phyloP scores from a whole-genome alignment of 2,113 vertebrate genomes.

The Varanus salvator region DNA sequence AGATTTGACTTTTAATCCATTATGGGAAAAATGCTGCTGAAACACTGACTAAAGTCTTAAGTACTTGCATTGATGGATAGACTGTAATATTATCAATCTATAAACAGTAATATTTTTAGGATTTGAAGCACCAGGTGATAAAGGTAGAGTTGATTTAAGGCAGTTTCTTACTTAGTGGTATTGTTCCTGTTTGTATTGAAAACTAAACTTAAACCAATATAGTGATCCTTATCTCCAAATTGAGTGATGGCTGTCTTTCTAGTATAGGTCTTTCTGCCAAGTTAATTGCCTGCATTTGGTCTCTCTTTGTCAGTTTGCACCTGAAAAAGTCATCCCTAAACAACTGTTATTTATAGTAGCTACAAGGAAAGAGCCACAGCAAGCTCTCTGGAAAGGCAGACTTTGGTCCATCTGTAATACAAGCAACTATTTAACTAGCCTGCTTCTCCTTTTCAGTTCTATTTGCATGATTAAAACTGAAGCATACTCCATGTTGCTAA shows the following conservation, averaged over 20 bases:
- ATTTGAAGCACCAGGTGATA: slow-evolving; percentile 58
- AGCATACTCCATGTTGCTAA: neutral
- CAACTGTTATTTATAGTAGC: slow-evolving; percentile 71
- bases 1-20: slow-evolving; percentile 3
- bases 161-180: neutral
- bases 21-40: slow-evolving; percentile 36
- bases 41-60: slow-evolving; percentile 44
- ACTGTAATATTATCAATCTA: slow-evolving; percentile 52
- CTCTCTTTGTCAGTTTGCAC: neutral
- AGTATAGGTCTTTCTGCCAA: slow-evolving; percentile 71
- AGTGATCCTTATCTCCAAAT: neutral
- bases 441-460: neutral
- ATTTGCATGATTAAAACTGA: slow-evolving; percentile 5
- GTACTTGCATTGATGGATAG: slow-evolving; percentile 57
- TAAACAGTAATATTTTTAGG: slow-evolving; percentile 61
- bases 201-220: neutral
- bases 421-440: slow-evolving; percentile 3
- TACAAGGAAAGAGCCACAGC: slow-evolving; percentile 51
- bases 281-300: slow-evolving; percentile 74
- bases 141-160: neutral
- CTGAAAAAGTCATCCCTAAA: neutral
- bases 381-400: slow-evolving; percentile 61
- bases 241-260: neutral
- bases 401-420: slow-evolving; percentile 55
- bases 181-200: neutral